Conservation (phyloP, 2,888 invertebrate genomes). For the Ochlodes sylvanus region DNA sequence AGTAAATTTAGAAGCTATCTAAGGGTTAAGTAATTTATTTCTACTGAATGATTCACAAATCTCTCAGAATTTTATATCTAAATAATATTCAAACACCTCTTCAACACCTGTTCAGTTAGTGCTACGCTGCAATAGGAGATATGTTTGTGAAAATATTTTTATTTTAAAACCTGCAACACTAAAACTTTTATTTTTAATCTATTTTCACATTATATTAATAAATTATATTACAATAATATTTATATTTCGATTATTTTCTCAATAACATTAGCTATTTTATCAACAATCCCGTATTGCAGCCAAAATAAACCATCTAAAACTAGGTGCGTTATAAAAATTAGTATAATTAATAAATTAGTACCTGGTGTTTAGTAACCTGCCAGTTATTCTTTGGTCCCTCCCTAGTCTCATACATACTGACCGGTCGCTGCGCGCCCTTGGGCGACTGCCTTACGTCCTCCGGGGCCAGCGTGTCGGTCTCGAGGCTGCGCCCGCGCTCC, state of each 20-base stretch:
- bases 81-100: not conserved
- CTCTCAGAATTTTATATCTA: not conserved
- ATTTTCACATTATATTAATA: too few relatives aligned
- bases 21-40: not conserved
- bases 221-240: too few relatives aligned
- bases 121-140: not conserved
- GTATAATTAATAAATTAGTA: slow-evolving; percentile 76
- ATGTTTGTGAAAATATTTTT: not conserved
- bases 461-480: slow-evolving; percentile 66
- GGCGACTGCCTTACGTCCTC: slow-evolving; percentile 78
- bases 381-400: slow-evolving; percentile 87
- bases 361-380: slow-evolving; percentile 86
- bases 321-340: slow-evolving; percentile 56
- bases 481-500: slow-evolving; percentile 75
- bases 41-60: not conserved
- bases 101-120: not conserved
- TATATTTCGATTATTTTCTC: too few relatives aligned
- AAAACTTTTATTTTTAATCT: too few relatives aligned
- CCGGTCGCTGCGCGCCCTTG: slow-evolving; percentile 88
- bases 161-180: too few relatives aligned
- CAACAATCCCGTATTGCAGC: not conserved
- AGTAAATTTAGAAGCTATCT: not conserved
- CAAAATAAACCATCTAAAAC: slow-evolving; percentile 9
- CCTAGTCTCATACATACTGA: slow-evolving; percentile 95
- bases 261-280: too few relatives aligned